phyloP scores from a whole-genome alignment of 2,113 vertebrate species.

The Danionella cerebrum region DNA sequence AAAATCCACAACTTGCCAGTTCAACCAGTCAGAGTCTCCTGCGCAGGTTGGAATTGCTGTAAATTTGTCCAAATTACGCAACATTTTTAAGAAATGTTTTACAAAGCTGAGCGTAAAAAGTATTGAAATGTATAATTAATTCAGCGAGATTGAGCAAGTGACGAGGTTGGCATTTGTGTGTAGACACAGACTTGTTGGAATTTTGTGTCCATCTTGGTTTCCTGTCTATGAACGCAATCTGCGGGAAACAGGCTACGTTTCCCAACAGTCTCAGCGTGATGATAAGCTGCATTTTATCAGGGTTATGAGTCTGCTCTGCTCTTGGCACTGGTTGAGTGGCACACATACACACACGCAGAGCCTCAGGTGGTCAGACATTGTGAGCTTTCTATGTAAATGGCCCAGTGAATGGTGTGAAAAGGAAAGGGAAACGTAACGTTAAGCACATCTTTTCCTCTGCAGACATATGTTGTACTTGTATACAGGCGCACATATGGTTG shows the following conservation, averaged over 20 bases:
- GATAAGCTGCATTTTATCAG: constrained; percentile 35
- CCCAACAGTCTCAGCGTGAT: constrained; percentile 21
- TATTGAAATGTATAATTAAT: background rate
- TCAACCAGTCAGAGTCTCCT: background rate
- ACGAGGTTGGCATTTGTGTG: background rate
- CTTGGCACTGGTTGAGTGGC: background rate
- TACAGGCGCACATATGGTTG: background rate
- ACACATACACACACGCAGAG: background rate
- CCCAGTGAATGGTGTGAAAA: background rate
- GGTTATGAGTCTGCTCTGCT: constrained; percentile 23
- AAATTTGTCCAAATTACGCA: background rate
- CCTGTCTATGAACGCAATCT: constrained; percentile 37
- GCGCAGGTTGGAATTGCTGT: background rate
- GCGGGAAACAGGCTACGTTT: constrained; percentile 38
- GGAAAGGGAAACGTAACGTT: background rate
- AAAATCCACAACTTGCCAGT: background rate
- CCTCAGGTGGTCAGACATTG: background rate
- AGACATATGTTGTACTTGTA: background rate
- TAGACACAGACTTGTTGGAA: constrained; percentile 33
- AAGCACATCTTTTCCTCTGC: background rate
- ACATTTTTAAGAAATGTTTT: background rate
- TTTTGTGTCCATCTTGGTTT: constrained; percentile 27
- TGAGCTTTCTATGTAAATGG: background rate
- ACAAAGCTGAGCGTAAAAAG: background rate
- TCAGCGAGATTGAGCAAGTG: background rate